Conservation (phyloP, 2,797 vertebrate species). For the Sebastes steindachneri region DNA sequence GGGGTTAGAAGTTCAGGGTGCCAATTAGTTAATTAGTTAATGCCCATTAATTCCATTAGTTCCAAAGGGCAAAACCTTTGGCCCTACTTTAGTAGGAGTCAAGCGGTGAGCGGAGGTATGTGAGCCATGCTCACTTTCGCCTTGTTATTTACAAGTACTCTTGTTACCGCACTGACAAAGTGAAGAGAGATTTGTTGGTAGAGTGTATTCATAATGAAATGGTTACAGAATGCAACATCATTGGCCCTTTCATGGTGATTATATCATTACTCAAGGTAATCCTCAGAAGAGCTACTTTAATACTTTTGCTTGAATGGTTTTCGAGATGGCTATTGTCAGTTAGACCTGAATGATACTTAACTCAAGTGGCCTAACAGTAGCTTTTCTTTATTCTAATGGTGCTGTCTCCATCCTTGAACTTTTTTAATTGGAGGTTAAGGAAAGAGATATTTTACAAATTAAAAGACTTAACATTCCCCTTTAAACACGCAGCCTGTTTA, state of each 20-base stretch:
- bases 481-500: not conserved
- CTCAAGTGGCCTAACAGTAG: not conserved
- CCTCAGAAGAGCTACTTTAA: constrained; percentile 3
- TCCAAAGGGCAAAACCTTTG: too few species aligned
- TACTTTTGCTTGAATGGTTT: constrained; percentile 1
- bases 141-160: not conserved
- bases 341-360: constrained; percentile 4
- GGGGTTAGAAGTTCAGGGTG: too few species aligned
- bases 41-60: too few species aligned
- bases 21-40: too few species aligned
- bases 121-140: too few species aligned
- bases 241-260: constrained; percentile 8
- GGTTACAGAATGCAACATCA: not conserved
- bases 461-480: not conserved
- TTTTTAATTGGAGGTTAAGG: not conserved
- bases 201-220: not conserved
- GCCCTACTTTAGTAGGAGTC: too few species aligned
- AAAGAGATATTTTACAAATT: not conserved
- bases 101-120: too few species aligned
- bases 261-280: not conserved
- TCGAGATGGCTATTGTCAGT: not conserved
- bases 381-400: not conserved
- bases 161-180: not conserved
- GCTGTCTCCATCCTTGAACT: not conserved
- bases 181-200: not conserved